These are phyloP conservation scores for Actinia equina DNA, from an alignment of 64 coral and sea anemone genomes.

Conservation along the genomic window DNA sequence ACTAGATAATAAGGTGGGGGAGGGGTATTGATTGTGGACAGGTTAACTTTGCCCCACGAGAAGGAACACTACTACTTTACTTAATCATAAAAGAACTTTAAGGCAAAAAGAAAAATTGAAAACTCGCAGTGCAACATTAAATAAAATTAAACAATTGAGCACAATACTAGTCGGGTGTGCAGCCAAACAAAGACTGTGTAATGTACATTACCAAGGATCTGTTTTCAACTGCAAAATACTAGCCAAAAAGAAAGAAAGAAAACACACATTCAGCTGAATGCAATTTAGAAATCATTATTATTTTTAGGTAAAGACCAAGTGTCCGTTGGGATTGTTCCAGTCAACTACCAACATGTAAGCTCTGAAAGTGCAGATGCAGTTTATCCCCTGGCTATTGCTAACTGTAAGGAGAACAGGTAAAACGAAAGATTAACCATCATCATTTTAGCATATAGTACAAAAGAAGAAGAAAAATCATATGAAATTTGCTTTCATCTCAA, in stretches of 20 bases:
- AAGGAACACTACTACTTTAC: too few species aligned
- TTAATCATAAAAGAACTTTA: not conserved
- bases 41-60: too few species aligned
- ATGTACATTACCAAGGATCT: not conserved
- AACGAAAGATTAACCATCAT: not conserved
- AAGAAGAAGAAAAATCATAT: not conserved
- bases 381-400: slow-evolving; percentile 31
- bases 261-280: too few species aligned
- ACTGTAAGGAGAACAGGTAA: slow-evolving; percentile 31
- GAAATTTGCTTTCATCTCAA: too few species aligned
- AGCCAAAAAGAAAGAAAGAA: not conserved
- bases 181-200: not conserved
- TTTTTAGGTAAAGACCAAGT: slow-evolving; percentile 14
- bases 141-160: not conserved
- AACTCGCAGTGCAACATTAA: not conserved
- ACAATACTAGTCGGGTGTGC: not conserved
- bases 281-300: not conserved
- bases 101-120: not conserved
- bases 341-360: not conserved
- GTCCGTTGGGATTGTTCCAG: not conserved
- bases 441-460: not conserved
- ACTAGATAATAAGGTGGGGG: not conserved
- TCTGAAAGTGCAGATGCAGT: slow-evolving; percentile 28
- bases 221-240: not conserved
- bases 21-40: too few species aligned